Evolutionary conservation across 2,888 invertebrate genomes (phyloP).

Genomic region (Thalpophila matura): DNA sequence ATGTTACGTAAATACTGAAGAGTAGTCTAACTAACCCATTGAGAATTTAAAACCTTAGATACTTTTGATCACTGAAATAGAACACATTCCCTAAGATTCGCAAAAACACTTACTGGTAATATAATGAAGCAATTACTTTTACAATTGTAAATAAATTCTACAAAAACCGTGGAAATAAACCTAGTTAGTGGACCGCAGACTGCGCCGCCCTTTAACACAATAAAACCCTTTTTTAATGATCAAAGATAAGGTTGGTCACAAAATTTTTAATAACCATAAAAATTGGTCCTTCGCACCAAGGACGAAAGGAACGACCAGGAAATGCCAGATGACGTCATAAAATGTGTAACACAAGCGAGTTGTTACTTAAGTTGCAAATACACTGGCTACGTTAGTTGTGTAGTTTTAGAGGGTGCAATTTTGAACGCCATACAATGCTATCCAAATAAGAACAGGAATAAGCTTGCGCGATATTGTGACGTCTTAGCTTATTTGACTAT

Average conservation of each 20-base stretch:
- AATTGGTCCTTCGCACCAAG: conserved; percentile 59
- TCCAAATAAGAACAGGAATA: too few relatives aligned
- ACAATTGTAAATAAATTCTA: conserved; percentile 21
- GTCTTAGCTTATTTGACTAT: too few relatives aligned
- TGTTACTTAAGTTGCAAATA: conserved; percentile 44
- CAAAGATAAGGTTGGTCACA: conserved; percentile 59
- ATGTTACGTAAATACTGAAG: too few relatives aligned
- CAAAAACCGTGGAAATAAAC: conserved; percentile 26
- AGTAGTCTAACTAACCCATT: too few relatives aligned
- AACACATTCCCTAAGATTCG: background rate
- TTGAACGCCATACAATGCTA: too few relatives aligned
- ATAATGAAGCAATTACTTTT: conserved; percentile 6
- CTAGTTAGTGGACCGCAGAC: conserved; percentile 43
- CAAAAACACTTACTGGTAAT: background rate
- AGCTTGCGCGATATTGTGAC: too few relatives aligned
- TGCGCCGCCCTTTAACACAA: conserved; percentile 38
- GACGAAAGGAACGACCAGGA: conserved; percentile 59
- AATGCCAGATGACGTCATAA: conserved; percentile 64
- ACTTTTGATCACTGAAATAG: background rate
- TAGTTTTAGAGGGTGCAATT: conserved; percentile 9
- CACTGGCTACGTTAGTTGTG: conserved; percentile 1
- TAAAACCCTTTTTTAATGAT: conserved; percentile 65
- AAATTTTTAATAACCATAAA: conserved; percentile 66
- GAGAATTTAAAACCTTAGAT: too few relatives aligned
- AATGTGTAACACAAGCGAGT: conserved; percentile 48